Conservation (phyloP, 2,113 vertebrate species). For the Apodemus speciosus region DNA sequence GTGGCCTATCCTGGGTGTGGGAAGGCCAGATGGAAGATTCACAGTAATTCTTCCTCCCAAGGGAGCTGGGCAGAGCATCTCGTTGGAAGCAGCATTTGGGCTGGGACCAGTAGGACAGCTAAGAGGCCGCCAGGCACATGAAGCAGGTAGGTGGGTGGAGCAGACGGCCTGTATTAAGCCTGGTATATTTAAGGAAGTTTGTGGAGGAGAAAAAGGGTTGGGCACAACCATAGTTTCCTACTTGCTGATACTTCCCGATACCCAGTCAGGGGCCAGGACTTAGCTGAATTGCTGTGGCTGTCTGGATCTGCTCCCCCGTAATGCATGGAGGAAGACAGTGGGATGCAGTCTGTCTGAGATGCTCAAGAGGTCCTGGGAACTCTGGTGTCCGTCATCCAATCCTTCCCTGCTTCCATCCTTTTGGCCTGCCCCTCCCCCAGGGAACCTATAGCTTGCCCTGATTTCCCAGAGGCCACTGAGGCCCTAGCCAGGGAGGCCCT, state of each 20-base stretch:
- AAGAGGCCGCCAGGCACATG: neutral
- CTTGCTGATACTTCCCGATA: neutral
- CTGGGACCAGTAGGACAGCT: neutral
- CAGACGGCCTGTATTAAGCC: neutral
- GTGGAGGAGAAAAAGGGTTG: neutral
- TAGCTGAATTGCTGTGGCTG: neutral
- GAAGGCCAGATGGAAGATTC: neutral
- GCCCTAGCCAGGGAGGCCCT: neutral
- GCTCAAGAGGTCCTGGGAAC: neutral
- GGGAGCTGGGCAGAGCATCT: neutral
- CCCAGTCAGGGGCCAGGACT: neutral
- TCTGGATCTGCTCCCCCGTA: neutral
- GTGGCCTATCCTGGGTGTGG: neutral
- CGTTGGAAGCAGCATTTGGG: neutral
- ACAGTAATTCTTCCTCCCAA: neutral
- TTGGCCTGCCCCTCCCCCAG: neutral
- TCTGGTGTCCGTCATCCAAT: neutral
- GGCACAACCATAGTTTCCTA: neutral
- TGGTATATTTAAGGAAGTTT: neutral
- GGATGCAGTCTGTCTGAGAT: neutral
- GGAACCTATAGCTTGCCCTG: neutral
- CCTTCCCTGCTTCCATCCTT: neutral
- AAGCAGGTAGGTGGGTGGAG: neutral
- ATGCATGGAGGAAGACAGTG: neutral
- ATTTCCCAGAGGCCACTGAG: neutral